phyloP scores from a whole-genome alignment of 2,113 vertebrate genomes.

The Nesospiza acunhae region DNA sequence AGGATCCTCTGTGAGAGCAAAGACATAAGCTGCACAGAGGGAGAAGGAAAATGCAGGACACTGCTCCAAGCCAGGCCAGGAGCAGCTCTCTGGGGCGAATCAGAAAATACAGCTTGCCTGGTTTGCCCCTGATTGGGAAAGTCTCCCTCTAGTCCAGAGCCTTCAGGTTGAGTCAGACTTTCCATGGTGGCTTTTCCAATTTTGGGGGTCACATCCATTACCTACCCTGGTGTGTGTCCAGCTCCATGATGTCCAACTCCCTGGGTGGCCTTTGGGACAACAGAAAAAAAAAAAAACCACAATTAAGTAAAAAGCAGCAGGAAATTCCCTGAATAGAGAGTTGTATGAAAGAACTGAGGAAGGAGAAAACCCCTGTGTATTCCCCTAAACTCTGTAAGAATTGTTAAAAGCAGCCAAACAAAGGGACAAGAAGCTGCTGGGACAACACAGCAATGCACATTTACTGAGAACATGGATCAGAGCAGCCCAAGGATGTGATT shows the following conservation, averaged over 20 bases:
- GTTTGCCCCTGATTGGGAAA: not conserved
- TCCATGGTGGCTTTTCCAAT: rapidly evolving
- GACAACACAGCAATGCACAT: not conserved
- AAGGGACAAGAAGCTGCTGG: not conserved
- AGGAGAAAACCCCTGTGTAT: not conserved
- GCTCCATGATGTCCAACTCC: not conserved
- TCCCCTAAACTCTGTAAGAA: not conserved
- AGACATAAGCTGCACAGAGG: not conserved
- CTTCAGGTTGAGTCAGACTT: not conserved
- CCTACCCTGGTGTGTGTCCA: not conserved
- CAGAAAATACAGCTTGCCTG: not conserved
- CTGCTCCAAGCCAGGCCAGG: not conserved
- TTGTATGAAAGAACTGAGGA: not conserved
- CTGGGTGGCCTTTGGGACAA: not conserved
- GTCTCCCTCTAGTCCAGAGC: not conserved
- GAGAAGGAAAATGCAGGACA: rapidly evolving
- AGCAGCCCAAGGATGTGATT: not conserved
- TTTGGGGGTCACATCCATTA: not conserved
- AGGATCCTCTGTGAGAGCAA: not conserved
- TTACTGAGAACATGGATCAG: not conserved
- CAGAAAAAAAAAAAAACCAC: not conserved
- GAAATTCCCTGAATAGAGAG: not conserved
- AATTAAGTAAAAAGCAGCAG: not conserved
- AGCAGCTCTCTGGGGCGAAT: not conserved
- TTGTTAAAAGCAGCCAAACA: not conserved